Evolutionary conservation across 2,797 vertebrate species (phyloP), one percentile per base, ranked within the genome.

Genomic region (Parauchenoglanis punctatus): DNA sequence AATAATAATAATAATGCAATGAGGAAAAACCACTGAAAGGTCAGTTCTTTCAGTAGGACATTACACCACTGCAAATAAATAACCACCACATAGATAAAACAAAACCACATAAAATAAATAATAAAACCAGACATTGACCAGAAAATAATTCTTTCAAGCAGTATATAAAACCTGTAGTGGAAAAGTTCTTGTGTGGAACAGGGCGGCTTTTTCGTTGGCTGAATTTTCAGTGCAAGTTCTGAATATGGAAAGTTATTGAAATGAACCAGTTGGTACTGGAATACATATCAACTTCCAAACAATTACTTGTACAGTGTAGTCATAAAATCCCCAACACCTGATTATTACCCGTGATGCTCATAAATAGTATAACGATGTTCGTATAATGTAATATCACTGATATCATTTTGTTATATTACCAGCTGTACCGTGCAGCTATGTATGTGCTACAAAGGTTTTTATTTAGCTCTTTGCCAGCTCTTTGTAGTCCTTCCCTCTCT

Each of bases 401-500:
- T 58, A 23, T 40, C 46, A 28, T n/a, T 2, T n/a, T n/a, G 72
- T 49, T 49, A 35, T 58, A 40, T 80, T 58, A 40, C 23, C 58
- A 63, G n/a, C 46, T 54, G n/a, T 52, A 52, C 44, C 81, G 15
- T 83, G 46, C 8, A 68, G 49, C 56, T 83, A 15, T 70, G 31
- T 35, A 35, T 35, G 49, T 40, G 7, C 65, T 61, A 31, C 44
- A 25, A 44, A 54, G 40, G 20, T 31, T 81, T 80, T 81, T 58
- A 59, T 65, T 78, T 20, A 85, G 46, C 76, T 85, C 90, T 89
- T 90, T 90, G 90, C 56, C 90, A 91, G 91, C 91, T 17, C 91
- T 90, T 73, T 87, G 84, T 94, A 94, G 93, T 95, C 89, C 90
- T 91, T 86, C 87, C 89, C 90, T 92, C 88, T 93, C 90, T 89